Evolutionary conservation across 2,113 vertebrate species (phyloP).

Genomic region (Litocranius walleri): DNA sequence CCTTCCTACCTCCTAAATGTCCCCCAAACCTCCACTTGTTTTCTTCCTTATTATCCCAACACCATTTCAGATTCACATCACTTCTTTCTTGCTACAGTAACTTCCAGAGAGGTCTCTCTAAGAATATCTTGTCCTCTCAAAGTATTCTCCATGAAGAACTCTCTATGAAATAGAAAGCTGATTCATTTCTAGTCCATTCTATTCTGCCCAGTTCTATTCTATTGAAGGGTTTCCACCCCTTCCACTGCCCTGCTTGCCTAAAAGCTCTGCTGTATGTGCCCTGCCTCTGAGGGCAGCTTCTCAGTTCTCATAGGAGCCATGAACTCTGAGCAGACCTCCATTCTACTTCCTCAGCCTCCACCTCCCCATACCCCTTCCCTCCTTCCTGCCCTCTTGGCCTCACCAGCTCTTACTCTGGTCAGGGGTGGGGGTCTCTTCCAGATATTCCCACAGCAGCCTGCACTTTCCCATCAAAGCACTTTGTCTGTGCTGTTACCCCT

Average conservation of each 20-base stretch:
- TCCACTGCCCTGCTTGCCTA: not conserved
- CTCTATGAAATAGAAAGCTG: not conserved
- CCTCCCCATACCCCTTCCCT: not conserved
- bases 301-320: not conserved
- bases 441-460: not conserved
- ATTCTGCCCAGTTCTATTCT: not conserved
- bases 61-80: not conserved
- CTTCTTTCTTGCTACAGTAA: not conserved
- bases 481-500: not conserved
- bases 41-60: not conserved
- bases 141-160: not conserved
- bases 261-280: not conserved
- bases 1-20: not conserved
- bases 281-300: not conserved
- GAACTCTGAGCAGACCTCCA: not conserved
- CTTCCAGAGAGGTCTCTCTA: not conserved
- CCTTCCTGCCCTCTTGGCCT: not conserved
- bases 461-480: not conserved
- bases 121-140: not conserved
- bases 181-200: not conserved
- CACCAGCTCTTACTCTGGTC: not conserved
- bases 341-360: not conserved
- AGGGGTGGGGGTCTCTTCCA: not conserved
- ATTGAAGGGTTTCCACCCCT: not conserved
- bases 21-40: not conserved